phyloP scores from a whole-genome alignment of 2,797 vertebrate species.

The Buphagus erythrorhynchus region DNA sequence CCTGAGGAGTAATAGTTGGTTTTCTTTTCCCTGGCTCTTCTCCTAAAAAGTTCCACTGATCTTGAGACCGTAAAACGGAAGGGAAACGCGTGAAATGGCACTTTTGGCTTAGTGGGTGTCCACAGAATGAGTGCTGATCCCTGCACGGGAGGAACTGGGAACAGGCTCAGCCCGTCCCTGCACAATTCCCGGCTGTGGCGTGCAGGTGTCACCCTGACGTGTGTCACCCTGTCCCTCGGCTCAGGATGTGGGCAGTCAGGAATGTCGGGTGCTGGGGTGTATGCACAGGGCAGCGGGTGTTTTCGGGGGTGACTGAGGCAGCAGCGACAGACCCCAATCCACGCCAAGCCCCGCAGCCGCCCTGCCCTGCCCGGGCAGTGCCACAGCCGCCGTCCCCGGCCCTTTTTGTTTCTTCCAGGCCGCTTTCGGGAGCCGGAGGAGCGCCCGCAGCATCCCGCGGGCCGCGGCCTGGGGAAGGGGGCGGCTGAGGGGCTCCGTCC shows the following conservation, averaged over 20 bases:
- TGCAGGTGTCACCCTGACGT: not conserved
- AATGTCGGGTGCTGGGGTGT: rapidly evolving
- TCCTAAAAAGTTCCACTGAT: not conserved
- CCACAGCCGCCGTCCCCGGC: not conserved
- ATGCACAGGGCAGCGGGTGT: rapidly evolving
- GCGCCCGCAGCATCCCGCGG: not conserved
- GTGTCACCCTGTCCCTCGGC: not conserved
- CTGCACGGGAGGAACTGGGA: not conserved
- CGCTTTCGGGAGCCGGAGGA: not conserved
- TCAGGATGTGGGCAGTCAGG: rapidly evolving
- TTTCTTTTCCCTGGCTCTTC: not conserved
- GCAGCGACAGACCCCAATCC: not conserved
- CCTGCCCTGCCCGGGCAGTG: not conserved
- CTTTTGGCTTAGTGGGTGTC: not conserved
- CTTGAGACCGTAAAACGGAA: not conserved
- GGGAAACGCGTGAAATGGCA: rapidly evolving
- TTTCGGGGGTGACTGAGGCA: not conserved
- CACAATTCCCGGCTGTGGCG: rapidly evolving
- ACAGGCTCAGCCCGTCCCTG: not conserved
- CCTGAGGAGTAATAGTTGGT: not conserved
- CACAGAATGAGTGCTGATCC: rapidly evolving
- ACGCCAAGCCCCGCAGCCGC: not conserved
- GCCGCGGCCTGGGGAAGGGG: not conserved
- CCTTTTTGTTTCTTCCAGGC: not conserved
- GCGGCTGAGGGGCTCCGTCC: not conserved